A percentile compares a stretch with the other conserved stretches of the same genome.
These are phyloP conservation scores for Anadara kagoshimensis DNA, from an alignment of 1,140 invertebrate genomes.

Conservation along the genomic window DNA sequence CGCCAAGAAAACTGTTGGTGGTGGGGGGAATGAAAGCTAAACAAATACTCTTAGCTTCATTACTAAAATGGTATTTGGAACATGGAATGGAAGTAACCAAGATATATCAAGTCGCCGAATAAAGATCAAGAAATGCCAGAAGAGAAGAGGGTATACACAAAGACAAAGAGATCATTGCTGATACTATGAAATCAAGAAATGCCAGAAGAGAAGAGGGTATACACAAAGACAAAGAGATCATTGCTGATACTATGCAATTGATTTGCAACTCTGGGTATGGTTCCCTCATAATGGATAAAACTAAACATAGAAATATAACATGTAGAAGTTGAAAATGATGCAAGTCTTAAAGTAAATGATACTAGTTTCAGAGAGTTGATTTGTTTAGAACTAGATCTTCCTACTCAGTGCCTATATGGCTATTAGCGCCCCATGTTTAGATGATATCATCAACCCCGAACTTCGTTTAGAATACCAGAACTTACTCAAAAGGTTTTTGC, in stretches of 20 bases:
- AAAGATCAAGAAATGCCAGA: slow-evolving; percentile 8
- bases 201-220: slow-evolving; percentile 31
- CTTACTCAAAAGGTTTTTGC: too few species aligned
- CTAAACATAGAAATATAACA: slow-evolving; percentile 3
- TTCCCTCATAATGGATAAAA: slow-evolving; percentile 20
- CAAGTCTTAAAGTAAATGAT: not conserved
- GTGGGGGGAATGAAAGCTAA: slow-evolving; percentile 33
- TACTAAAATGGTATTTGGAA: slow-evolving; percentile 39
- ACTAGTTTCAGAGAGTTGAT: not conserved
- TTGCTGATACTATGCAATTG: slow-evolving; percentile 8
- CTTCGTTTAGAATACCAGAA: not conserved
- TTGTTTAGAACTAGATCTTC: slow-evolving; percentile 12
- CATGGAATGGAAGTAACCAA: slow-evolving; percentile 28
- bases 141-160: slow-evolving; percentile 27
- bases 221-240: slow-evolving; percentile 5
- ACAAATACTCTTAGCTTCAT: slow-evolving; percentile 37
- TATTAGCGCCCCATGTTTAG: slow-evolving; percentile 28
- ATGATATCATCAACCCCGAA: slow-evolving; percentile 18
- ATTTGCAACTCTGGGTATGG: slow-evolving; percentile 34
- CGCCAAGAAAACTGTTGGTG: slow-evolving; percentile 15
- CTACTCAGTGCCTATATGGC: slow-evolving; percentile 41
- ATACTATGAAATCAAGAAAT: slow-evolving; percentile 16
- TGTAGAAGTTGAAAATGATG: not conserved
- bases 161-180: slow-evolving; percentile 21
- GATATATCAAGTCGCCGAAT: slow-evolving; percentile 39